Base-by-base conservation (phyloP, 2,797 vertebrate genomes). In the Gila robusta region DNA sequence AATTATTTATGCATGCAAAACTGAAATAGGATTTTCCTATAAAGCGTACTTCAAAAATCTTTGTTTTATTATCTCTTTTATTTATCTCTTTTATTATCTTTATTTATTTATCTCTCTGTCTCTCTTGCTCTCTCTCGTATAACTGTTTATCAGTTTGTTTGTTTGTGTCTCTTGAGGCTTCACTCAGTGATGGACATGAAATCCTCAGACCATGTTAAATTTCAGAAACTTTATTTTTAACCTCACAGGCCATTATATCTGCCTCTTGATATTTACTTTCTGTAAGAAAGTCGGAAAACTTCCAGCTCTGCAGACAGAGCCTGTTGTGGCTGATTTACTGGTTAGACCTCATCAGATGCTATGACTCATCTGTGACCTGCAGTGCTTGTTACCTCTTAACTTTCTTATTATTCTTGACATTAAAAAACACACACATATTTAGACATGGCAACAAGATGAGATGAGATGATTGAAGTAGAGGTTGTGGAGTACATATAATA, bases 321-420 rank as follows among this genome's bases (percentile, higher is more conserved):
- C 62, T 78, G 73, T 76, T 67, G 10, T 39, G 21, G 23, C 64
- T 79, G 28, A 47, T 85, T 79, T 86, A 49, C 39, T 41, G 28
- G 19, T 56, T 56, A 80, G 79, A 66, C 47, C 82, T 84, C 47
- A 84, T 70, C 66, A 79, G 49, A 47, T 73, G 32, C 56, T 64
- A 70, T 80, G 77, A 79, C 35, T 85, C 54, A 80, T 52, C 39
- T 12, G 14, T 73, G 84, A 72, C 77, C 77, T 72, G 77, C 41
- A 66, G 67, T 0, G 39, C 67, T 79, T 72, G 77, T 73, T 72
- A 62, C 66, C 17, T 28, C 23, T 28, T 79, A 66, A 37, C n/a
- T 44, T 80, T 17, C 67, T 35, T 49, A 72, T 79, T 80, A 64
- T 56, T 64, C 66, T 17, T 72, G 14, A 66, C 54, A 73, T 80